Conservation (phyloP, 2,797 vertebrate species). For the Cichlasoma orientale region DNA sequence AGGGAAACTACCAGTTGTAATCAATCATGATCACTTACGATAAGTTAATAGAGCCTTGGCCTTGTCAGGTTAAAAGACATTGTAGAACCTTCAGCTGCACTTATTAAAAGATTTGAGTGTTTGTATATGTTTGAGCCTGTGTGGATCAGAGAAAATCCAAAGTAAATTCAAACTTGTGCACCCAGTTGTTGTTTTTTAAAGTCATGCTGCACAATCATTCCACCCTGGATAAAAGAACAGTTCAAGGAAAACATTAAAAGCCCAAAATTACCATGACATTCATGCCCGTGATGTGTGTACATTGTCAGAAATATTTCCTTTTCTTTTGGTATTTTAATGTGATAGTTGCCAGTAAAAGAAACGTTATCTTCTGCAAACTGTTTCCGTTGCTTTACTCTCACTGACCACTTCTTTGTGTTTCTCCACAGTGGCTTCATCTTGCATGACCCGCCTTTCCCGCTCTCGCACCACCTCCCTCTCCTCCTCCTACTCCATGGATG, state of each 20-base stretch:
- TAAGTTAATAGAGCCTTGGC: not conserved
- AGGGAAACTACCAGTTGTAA: too few species aligned
- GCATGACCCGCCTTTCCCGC: constrained; percentile 93
- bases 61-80: not conserved
- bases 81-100: too few species aligned
- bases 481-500: constrained; percentile 89
- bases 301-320: not conserved
- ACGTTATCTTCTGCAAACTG: not conserved
- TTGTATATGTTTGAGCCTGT: too few species aligned
- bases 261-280: not conserved
- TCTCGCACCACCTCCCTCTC: constrained; percentile 93
- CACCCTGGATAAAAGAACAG: not conserved
- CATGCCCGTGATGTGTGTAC: not conserved
- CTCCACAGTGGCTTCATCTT: constrained; percentile 89
- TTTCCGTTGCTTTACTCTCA: not conserved
- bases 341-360: not conserved
- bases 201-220: not conserved
- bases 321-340: not conserved
- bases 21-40: not conserved
- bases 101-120: too few species aligned
- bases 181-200: not conserved
- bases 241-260: not conserved
- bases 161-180: not conserved
- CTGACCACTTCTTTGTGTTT: not conserved
- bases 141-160: not conserved